Conservation (phyloP, 2,113 vertebrate genomes). For the Urocitellus parryii region DNA sequence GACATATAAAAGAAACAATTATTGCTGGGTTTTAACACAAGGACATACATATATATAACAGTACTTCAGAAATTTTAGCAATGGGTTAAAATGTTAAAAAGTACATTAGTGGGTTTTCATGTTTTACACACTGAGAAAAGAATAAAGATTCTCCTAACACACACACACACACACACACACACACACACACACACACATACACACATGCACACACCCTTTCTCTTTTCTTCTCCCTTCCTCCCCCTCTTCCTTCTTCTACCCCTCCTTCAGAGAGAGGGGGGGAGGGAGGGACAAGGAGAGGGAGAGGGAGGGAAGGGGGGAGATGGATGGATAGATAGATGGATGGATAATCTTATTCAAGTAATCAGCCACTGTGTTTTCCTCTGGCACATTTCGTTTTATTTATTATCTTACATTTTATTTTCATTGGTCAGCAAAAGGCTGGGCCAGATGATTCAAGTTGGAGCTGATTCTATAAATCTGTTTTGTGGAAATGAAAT, state of each 20-base stretch:
- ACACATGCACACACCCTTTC: no score
- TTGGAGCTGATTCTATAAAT: neutral
- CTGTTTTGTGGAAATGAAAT: neutral
- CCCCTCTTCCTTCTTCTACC: no score
- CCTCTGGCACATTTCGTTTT: neutral
- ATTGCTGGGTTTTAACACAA: slow-evolving; percentile 56
- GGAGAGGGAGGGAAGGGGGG: no score
- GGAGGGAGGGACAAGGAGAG: no score
- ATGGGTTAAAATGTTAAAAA: neutral
- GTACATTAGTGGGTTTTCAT: slow-evolving; percentile 38
- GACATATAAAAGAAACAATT: slow-evolving; percentile 57
- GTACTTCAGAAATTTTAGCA: slow-evolving; percentile 61
- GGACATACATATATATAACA: neutral
- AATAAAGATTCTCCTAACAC: neutral
- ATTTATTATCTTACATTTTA: neutral
- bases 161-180: no score
- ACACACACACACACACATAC: no score
- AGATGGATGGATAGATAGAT: no score
- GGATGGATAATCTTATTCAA: no score
- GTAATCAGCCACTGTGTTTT: neutral
- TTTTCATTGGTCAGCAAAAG: neutral
- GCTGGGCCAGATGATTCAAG: neutral
- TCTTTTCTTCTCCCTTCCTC: no score
- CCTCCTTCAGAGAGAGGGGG: no score
- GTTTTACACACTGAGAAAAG: neutral